Percentiles rank a stretch among this genome's conserved stretches.
Evolutionary conservation across 2,888 invertebrate genomes (phyloP).

Genomic region (Hermodice carunculata): DNA sequence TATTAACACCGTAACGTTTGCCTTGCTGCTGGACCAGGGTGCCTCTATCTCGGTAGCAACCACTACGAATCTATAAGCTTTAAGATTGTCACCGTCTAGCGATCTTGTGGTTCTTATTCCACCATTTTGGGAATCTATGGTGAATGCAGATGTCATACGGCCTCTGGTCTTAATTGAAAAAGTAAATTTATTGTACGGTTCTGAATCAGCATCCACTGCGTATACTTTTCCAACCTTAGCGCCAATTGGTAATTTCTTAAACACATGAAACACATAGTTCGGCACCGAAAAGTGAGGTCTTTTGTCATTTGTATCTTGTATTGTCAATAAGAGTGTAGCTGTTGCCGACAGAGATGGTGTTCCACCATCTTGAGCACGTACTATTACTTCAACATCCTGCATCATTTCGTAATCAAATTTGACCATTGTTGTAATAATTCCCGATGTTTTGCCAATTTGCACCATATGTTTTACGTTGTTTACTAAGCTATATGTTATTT

Average conservation of each 20-base stretch:
- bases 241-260: slow-evolving; percentile 33
- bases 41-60: too few species aligned
- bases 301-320: slow-evolving; percentile 42
- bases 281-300: slow-evolving; percentile 28
- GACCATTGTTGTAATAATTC: slow-evolving; percentile 15
- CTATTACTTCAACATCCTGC: slow-evolving; percentile 24
- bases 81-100: slow-evolving; percentile 43
- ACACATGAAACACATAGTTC: slow-evolving; percentile 28
- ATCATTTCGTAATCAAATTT: slow-evolving; percentile 33
- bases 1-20: too few species aligned
- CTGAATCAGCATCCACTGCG: slow-evolving; percentile 28
- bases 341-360: slow-evolving; percentile 20
- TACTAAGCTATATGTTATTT: slow-evolving; percentile 25
- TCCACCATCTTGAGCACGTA: slow-evolving; percentile 34
- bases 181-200: slow-evolving; percentile 24
- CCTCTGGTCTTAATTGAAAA: slow-evolving; percentile 18
- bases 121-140: slow-evolving; percentile 86
- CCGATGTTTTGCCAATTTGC: slow-evolving; percentile 23
- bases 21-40: too few species aligned
- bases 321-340: slow-evolving; percentile 24
- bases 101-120: slow-evolving; percentile 86
- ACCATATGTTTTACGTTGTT: slow-evolving; percentile 8
- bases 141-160: slow-evolving; percentile 78
- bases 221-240: slow-evolving; percentile 29
- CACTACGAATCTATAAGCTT: too few species aligned